Base-by-base conservation (phyloP, 2,888 invertebrate species). In the Bhutanitis thaidina region DNA sequence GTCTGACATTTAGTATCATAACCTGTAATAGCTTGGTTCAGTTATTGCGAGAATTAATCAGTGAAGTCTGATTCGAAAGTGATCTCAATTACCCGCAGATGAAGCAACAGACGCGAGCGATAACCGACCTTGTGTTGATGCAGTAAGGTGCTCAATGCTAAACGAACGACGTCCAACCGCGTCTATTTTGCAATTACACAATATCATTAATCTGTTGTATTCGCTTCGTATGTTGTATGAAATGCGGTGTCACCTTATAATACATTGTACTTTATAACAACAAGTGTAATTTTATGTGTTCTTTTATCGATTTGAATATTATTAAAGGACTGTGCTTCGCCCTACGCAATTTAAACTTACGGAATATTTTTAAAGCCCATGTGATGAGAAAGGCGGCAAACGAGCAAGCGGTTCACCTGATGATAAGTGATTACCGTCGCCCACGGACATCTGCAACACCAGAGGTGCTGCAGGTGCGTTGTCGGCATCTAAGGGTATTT, bases 231-330 rank as follows among this genome's bases (percentile, higher is more conserved):
- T 36, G 30, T 27, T 30, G 35, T 27, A 29, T 35, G 40, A 37
- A 43, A 49, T 37, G 30, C 29, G 25, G 38, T 34, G 40, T 51
- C 40, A 51, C 51, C 40, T 34, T 39, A 14, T 34, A 36, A 29
- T 15, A 14, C 13, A 44, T 43, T 38, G 43, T 51, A 41, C 40
- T 40, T 36, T 13, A 39, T 44, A 27, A 27, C 8, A 27, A 1
- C 8, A 20, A 20, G 20, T 20, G n/a, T n/a, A n/a, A 20, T 20
- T 20, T 3, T 3, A 20, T 20, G 20, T n/a, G n/a, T n/a, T n/a
- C n/a, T n/a, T n/a, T n/a, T n/a, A n/a, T n/a, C n/a, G n/a, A n/a
- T n/a, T n/a, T n/a, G n/a, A n/a, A n/a, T n/a, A n/a, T n/a, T n/a
- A n/a, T n/a, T n/a, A n/a, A n/a, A n/a, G n/a, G n/a, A n/a, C n/a